Evolutionary conservation across 2,113 vertebrate genomes (phyloP).

Genomic region (Daphoenositta chrysoptera): DNA sequence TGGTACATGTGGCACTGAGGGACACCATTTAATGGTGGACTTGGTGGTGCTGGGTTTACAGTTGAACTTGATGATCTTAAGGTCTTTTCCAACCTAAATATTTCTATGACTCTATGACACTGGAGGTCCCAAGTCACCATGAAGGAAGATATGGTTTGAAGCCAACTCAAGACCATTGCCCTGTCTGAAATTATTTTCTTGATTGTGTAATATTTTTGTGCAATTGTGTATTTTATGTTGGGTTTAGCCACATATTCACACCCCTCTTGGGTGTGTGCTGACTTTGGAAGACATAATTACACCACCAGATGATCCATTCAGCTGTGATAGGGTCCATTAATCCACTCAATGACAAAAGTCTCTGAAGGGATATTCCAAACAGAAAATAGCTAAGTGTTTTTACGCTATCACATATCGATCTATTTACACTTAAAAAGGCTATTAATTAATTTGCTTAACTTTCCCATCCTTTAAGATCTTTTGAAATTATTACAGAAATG

Average conservation of each 20-base stretch:
- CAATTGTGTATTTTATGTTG: neutral
- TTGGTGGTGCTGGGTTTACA: neutral
- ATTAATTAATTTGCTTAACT: neutral
- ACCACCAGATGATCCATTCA: neutral
- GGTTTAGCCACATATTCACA: neutral
- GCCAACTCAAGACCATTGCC: neutral
- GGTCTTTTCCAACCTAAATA: neutral
- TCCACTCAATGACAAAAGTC: neutral
- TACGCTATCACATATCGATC: neutral
- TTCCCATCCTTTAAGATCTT: neutral
- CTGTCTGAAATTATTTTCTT: neutral
- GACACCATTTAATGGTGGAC: rapidly evolving
- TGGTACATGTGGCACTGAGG: rapidly evolving
- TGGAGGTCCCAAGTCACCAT: neutral
- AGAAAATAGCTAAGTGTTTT: neutral
- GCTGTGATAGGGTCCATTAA: neutral
- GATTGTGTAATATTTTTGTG: neutral
- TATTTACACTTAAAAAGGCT: neutral
- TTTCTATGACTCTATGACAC: neutral
- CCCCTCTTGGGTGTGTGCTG: neutral
- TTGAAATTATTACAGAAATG: neutral
- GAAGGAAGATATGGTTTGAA: neutral
- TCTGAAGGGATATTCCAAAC: neutral
- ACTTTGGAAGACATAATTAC: neutral
- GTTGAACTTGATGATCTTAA: neutral